phyloP scores from a whole-genome alignment of 2,113 vertebrate species.

The Synodontis membranacea region DNA sequence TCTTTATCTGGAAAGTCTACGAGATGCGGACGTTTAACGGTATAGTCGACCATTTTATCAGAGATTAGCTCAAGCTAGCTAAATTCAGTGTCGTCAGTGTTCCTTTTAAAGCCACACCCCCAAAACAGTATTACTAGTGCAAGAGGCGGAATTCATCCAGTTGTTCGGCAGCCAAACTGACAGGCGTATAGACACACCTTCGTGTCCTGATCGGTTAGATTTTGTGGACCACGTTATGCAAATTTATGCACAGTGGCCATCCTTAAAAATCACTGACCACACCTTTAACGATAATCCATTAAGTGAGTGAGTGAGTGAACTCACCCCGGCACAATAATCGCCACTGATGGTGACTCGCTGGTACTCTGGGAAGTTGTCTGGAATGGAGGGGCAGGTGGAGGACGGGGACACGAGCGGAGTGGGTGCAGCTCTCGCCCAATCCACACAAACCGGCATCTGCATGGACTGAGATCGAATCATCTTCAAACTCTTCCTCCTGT shows the following conservation, averaged over 20 bases:
- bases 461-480: conserved; percentile 92
- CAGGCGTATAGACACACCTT: not conserved
- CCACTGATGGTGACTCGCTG: conserved; percentile 95
- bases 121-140: not conserved
- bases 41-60: not conserved
- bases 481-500: conserved; percentile 92
- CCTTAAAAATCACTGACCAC: not conserved
- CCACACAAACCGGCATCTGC: conserved; percentile 77
- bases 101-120: not conserved
- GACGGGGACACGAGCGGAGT: conserved; percentile 68
- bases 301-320: conserved; percentile 26
- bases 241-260: not conserved
- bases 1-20: not conserved
- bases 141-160: not conserved
- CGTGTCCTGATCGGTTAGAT: not conserved
- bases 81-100: not conserved
- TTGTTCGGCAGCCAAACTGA: no score
- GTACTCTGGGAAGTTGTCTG: conserved; percentile 78
- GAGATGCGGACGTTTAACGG: not conserved
- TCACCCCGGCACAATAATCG: conserved; percentile 97
- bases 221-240: not conserved
- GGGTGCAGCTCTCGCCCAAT: conserved; percentile 64
- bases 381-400: conserved; percentile 59
- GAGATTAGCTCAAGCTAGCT: not conserved
- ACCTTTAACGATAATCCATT: not conserved